A percentile compares a stretch with the other conserved stretches of the same genome.
Conservation (phyloP, 2,113 vertebrate genomes). For the Cettia cetti region DNA sequence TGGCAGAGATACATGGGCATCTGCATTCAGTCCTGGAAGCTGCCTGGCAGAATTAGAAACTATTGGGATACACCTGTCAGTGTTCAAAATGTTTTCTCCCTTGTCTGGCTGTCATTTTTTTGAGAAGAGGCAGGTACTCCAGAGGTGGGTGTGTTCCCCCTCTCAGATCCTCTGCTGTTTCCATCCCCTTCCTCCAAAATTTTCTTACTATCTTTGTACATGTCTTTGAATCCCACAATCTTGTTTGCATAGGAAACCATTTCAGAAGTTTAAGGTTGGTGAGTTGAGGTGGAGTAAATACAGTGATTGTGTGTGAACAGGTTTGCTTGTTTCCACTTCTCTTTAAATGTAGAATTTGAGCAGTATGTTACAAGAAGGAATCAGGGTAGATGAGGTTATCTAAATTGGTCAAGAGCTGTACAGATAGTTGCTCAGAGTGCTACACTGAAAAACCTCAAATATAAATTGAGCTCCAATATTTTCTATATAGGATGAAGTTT, state of each 20-base stretch:
- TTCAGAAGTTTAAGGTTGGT: not conserved
- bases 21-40: not conserved
- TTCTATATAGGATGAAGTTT: not conserved
- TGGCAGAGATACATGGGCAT: not conserved
- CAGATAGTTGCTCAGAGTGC: not conserved
- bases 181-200: accelerated
- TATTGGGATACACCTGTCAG: not conserved
- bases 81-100: not conserved
- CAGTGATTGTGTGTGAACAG: not conserved
- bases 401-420: not conserved
- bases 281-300: not conserved
- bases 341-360: not conserved
- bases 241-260: not conserved
- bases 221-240: not conserved
- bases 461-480: not conserved
- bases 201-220: not conserved
- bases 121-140: not conserved
- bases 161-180: not conserved
- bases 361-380: not conserved
- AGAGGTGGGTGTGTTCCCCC: not conserved
- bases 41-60: not conserved
- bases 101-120: not conserved
- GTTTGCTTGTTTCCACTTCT: not conserved
- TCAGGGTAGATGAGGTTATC: not conserved
- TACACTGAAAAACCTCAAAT: not conserved